Percentiles rank a stretch among this genome's conserved stretches.
These are phyloP conservation scores for Ceyx margarethae DNA, from an alignment of 2,113 vertebrate species.

Conservation along the genomic window DNA sequence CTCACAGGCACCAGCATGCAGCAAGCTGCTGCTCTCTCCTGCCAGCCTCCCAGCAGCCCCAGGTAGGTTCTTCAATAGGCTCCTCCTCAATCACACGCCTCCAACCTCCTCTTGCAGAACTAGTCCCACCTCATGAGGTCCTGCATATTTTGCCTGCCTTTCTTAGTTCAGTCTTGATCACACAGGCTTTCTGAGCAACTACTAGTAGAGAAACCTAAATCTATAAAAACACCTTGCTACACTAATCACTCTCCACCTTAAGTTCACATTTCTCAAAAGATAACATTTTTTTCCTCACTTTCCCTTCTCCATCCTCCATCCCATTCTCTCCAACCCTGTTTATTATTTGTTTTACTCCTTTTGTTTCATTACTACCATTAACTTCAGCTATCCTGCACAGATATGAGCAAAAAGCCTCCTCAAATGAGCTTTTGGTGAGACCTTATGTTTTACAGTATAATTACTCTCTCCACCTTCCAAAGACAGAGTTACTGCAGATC, in stretches of 20 bases:
- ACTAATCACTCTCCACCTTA: background rate
- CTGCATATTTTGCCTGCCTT: background rate
- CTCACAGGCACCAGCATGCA: rapidly evolving
- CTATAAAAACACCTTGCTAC: background rate
- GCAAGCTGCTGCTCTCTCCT: background rate
- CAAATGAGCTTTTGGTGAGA: background rate
- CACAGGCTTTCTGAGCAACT: background rate
- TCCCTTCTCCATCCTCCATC: background rate
- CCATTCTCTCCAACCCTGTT: background rate
- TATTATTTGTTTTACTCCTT: background rate
- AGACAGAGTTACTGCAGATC: background rate
- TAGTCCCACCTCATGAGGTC: background rate
- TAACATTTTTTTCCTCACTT: background rate
- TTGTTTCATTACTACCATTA: background rate
- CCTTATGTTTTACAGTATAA: background rate
- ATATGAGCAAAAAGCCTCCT: background rate
- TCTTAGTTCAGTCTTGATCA: background rate
- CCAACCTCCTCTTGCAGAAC: background rate
- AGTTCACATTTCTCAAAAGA: background rate
- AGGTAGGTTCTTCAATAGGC: background rate
- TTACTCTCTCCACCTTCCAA: background rate
- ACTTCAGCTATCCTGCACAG: background rate
- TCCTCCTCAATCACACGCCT: background rate
- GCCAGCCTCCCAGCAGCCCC: background rate
- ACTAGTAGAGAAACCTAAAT: background rate